These are phyloP conservation scores for Myotis vivesi DNA, from an alignment of 2,797 vertebrate genomes.

Conservation along the genomic window DNA sequence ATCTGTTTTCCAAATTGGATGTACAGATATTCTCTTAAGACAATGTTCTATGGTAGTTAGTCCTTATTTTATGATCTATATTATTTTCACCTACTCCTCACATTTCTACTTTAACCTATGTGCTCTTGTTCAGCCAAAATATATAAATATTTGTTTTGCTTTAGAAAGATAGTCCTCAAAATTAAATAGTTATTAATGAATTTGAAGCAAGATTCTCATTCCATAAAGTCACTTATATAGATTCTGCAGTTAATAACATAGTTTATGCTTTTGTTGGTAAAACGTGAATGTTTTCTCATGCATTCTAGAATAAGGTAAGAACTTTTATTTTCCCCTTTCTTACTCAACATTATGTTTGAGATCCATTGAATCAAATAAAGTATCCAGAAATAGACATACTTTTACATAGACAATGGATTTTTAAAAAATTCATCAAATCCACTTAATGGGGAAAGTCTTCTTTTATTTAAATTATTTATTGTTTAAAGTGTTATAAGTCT, in stretches of 20 bases:
- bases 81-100: not conserved
- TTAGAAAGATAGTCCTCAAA: not conserved
- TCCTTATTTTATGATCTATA: not conserved
- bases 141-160: not conserved
- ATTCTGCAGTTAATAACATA: not conserved
- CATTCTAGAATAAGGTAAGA: not conserved
- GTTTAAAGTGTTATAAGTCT: too few species aligned
- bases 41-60: not conserved
- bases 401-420: not conserved
- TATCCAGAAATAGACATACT: not conserved
- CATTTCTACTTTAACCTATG: not conserved
- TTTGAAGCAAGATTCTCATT: not conserved
- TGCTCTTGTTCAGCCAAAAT: not conserved
- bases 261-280: not conserved
- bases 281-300: not conserved
- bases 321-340: not conserved
- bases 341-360: not conserved
- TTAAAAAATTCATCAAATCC: not conserved
- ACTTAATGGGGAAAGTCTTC: not conserved
- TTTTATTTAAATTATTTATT: too few species aligned
- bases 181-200: not conserved
- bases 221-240: not conserved
- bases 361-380: not conserved
- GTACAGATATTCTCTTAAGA: not conserved
- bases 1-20: not conserved